A percentile compares a stretch with the other conserved stretches of the same genome.
Conservation (phyloP, 1,140 invertebrate species). For the Monochamus saltuarius region DNA sequence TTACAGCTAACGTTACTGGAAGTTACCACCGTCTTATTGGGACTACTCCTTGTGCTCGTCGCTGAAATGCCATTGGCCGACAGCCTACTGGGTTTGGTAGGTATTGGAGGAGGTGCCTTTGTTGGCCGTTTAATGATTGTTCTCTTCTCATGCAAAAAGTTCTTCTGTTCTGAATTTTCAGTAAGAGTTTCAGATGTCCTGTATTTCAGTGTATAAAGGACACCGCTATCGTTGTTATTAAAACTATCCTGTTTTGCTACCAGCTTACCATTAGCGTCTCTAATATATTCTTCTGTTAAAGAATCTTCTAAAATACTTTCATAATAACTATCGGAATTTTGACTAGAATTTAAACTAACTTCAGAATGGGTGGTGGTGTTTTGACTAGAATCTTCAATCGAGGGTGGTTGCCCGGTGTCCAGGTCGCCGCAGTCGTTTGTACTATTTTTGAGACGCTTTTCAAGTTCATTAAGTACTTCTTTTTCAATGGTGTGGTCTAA, state of each 20-base stretch:
- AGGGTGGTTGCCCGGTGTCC: conserved; percentile 18
- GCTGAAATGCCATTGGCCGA: conserved; percentile 13
- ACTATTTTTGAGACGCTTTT: conserved; percentile 41
- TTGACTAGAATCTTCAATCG: no score
- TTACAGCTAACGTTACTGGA: conserved; percentile 3
- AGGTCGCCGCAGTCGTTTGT: conserved; percentile 17
- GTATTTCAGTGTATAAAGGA: neutral
- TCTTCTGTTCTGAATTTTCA: no score
- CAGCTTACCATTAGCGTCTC: conserved; percentile 36
- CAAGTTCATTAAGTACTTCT: conserved; percentile 46
- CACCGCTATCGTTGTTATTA: conserved; percentile 28
- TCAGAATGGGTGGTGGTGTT: conserved; percentile 32
- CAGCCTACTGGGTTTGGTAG: conserved; percentile 43
- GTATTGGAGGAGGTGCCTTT: conserved; percentile 49
- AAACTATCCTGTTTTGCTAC: conserved; percentile 45
- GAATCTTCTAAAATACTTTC: conserved; percentile 46
- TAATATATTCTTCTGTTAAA: conserved; percentile 42
- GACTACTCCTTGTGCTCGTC: neutral
- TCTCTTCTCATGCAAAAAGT: conserved; percentile 7
- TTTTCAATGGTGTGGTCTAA: conserved; percentile 46
- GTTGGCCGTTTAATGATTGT: conserved; percentile 34
- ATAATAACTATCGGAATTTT: conserved; percentile 48
- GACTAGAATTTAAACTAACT: conserved; percentile 35
- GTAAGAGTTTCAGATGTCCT: neutral
- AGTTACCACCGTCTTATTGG: conserved; percentile 7